Percentiles rank a stretch among this genome's conserved stretches.
These are phyloP conservation scores for Amphiprion clarkii DNA, from an alignment of 2,797 vertebrate species.

Conservation along the genomic window DNA sequence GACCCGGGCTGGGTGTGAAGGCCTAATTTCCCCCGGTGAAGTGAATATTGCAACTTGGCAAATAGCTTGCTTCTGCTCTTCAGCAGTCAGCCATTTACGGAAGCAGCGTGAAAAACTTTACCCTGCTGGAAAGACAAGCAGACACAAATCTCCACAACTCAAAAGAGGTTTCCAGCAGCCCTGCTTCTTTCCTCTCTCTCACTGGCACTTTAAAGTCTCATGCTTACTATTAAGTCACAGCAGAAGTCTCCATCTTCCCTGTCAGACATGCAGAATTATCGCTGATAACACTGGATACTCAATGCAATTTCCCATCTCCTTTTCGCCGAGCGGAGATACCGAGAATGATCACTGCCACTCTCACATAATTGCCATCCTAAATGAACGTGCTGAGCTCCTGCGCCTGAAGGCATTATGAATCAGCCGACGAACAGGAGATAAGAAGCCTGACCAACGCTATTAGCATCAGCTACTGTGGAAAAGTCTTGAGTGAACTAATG, in stretches of 20 bases:
- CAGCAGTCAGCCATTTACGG: conserved; percentile 30
- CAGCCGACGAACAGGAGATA: conserved; percentile 58
- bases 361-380: conserved; percentile 66
- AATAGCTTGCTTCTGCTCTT: conserved; percentile 22
- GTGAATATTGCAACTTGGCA: conserved; percentile 42
- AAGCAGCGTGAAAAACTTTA: conserved; percentile 26
- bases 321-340: conserved; percentile 37
- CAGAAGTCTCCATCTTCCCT: conserved; percentile 42
- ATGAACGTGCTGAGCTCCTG: conserved; percentile 51
- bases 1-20: conserved; percentile 48
- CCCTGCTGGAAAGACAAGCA: conserved; percentile 5
- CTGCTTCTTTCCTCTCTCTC: neutral
- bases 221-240: conserved; percentile 11
- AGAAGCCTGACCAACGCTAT: conserved; percentile 71
- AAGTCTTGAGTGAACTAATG: conserved; percentile 60
- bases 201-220: neutral
- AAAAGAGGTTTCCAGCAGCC: conserved; percentile 15
- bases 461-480: conserved; percentile 64
- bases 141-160: conserved; percentile 15
- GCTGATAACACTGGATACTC: conserved; percentile 43
- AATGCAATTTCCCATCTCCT: conserved; percentile 44
- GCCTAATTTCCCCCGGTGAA: conserved; percentile 61
- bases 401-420: conserved; percentile 62
- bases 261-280: conserved; percentile 49
- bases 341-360: conserved; percentile 55